phyloP scores from a whole-genome alignment of 2,888 invertebrate species.

The Apocheima hispidaria region DNA sequence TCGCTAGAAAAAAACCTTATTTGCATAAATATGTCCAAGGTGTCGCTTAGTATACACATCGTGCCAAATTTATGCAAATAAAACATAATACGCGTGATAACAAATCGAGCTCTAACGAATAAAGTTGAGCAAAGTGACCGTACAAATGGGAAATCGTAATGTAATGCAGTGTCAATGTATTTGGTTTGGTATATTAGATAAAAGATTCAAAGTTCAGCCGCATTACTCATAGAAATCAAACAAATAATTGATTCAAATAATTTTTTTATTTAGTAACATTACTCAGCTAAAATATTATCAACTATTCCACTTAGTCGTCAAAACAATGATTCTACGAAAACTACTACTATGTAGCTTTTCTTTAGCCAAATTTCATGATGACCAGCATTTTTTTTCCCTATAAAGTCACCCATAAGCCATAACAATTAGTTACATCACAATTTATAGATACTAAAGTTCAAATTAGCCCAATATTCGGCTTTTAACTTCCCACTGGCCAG shows the following conservation, averaged over 20 bases:
- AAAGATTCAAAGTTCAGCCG: not conserved
- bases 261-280: slow-evolving; percentile 38
- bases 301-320: slow-evolving; percentile 3
- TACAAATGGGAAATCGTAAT: too few relatives aligned
- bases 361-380: slow-evolving; percentile 21
- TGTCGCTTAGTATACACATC: too few relatives aligned
- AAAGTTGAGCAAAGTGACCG: too few relatives aligned
- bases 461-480: too few relatives aligned
- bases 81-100: too few relatives aligned
- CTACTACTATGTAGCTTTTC: slow-evolving; percentile 17
- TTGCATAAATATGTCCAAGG: too few relatives aligned
- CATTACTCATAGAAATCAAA: slow-evolving; percentile 8
- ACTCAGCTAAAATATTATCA: slow-evolving; percentile 25
- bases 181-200: too few relatives aligned
- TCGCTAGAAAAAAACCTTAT: too few relatives aligned
- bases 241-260: slow-evolving; percentile 9
- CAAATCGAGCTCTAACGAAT: too few relatives aligned
- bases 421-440: slow-evolving; percentile 5
- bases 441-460: not conserved
- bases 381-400: slow-evolving; percentile 24
- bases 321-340: slow-evolving; percentile 15
- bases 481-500: too few relatives aligned
- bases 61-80: too few relatives aligned
- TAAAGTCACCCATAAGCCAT: slow-evolving; percentile 28
- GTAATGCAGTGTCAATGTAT: too few relatives aligned